Percentiles rank a stretch among this genome's conserved stretches.
phyloP scores from a whole-genome alignment of 2,113 vertebrate genomes.

The Melanocharis versteri region DNA sequence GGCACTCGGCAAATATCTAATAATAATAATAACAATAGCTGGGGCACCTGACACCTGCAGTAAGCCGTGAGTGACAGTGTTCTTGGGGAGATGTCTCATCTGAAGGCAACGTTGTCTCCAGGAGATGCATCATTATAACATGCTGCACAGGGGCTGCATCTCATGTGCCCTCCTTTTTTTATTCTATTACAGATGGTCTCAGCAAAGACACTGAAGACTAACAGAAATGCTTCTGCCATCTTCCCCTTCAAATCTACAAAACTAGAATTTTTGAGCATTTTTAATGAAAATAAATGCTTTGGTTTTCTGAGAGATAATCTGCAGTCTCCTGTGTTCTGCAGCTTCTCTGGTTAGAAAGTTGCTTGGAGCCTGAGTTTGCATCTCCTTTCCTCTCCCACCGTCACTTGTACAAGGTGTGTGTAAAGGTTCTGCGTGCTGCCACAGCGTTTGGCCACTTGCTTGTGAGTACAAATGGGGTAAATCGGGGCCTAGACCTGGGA shows the following conservation, averaged over 20 bases:
- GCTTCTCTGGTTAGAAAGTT: neutral
- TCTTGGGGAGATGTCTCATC: conserved; percentile 4
- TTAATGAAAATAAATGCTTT: neutral
- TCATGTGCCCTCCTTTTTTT: neutral
- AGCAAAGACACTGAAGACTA: neutral
- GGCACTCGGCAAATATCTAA: conserved; percentile 9
- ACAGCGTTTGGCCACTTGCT: neutral
- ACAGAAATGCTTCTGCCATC: neutral
- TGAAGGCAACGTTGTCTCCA: neutral
- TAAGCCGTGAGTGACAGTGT: conserved; percentile 24
- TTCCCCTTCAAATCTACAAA: neutral
- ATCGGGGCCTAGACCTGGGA: neutral
- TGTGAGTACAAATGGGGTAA: neutral
- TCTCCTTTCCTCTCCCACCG: neutral
- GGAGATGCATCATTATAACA: neutral
- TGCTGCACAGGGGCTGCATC: neutral
- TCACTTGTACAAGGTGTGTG: neutral
- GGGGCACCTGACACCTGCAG: conserved; percentile 42
- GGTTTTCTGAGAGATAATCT: neutral
- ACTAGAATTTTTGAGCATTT: neutral
- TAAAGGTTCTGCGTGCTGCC: neutral
- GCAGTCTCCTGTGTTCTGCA: neutral
- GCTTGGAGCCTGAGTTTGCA: neutral
- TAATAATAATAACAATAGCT: conserved; percentile 35
- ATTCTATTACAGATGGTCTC: neutral